Evolutionary conservation across 2,888 invertebrate genomes (phyloP).

Genomic region (Ophion slaviceki): DNA sequence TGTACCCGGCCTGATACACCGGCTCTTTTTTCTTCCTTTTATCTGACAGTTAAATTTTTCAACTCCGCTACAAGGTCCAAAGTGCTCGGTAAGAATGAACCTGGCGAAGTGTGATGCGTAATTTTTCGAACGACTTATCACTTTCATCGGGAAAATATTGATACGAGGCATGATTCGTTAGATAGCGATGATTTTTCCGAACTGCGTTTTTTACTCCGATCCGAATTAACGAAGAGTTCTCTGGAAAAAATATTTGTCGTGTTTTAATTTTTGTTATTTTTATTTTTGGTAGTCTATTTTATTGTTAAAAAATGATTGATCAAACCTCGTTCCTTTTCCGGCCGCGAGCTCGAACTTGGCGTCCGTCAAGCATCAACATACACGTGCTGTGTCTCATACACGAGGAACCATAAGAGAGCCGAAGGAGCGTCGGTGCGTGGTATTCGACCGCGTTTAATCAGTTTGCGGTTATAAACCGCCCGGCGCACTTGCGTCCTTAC

Average conservation of each 20-base stretch:
- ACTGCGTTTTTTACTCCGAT: not conserved
- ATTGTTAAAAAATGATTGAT: too few relatives aligned
- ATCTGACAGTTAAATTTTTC: conserved; percentile 12
- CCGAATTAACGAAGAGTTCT: not conserved
- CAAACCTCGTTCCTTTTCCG: not conserved
- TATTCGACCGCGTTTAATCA: conserved; percentile 81
- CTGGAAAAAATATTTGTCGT: not conserved
- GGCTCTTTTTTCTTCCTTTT: conserved; percentile 1
- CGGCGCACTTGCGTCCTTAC: conserved; percentile 62
- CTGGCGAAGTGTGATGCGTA: not conserved
- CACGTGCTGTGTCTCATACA: not conserved
- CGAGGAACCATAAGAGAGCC: conserved; percentile 46
- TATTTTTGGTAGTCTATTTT: too few relatives aligned
- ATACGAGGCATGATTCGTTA: not conserved
- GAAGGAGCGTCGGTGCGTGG: conserved; percentile 53
- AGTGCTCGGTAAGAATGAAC: conserved; percentile 18
- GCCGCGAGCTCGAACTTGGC: not conserved
- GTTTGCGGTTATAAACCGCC: conserved; percentile 78
- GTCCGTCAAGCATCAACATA: not conserved
- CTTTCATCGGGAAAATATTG: conserved; percentile 10
- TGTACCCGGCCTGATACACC: not conserved
- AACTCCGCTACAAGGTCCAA: conserved; percentile 33
- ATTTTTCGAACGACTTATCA: conserved; percentile 17
- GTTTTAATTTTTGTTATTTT: not conserved
- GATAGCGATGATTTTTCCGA: conserved; percentile 2